Percentiles rank a stretch among this genome's conserved stretches.
Conservation (phyloP, 2,888 invertebrate species). For the Cephus pulcher region DNA sequence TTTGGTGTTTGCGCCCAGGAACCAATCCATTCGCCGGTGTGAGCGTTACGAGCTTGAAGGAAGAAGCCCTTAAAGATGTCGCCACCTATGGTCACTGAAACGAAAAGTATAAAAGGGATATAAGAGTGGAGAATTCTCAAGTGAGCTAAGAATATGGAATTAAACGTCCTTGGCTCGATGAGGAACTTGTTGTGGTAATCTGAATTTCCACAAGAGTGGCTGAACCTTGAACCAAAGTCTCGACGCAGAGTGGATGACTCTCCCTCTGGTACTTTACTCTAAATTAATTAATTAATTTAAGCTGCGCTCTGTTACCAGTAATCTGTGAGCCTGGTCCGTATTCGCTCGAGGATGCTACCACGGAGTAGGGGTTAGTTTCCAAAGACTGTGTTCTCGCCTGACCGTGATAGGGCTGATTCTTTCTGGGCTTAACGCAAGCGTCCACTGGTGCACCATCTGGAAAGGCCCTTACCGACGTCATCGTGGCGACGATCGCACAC, state of each 20-base stretch:
- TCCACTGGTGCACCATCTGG: slow-evolving; percentile 88
- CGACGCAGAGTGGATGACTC: background rate
- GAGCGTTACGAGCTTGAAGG: slow-evolving; percentile 81
- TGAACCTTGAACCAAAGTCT: background rate
- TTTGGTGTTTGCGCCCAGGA: slow-evolving; percentile 79
- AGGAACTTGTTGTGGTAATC: background rate
- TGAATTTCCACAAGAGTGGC: background rate
- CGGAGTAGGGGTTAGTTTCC: slow-evolving; percentile 75
- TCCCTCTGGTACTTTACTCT: background rate
- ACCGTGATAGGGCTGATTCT: slow-evolving; percentile 83
- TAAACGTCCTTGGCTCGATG: background rate
- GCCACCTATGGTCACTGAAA: slow-evolving; percentile 70
- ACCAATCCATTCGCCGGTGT: slow-evolving; percentile 81
- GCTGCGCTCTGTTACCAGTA: slow-evolving; percentile 70
- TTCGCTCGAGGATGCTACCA: slow-evolving; percentile 74
- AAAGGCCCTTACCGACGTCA: slow-evolving; percentile 67
- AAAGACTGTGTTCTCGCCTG: slow-evolving; percentile 76
- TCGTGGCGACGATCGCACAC: slow-evolving; percentile 13
- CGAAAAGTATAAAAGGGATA: background rate
- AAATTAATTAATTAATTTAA: background rate
- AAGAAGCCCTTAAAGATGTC: slow-evolving; percentile 85
- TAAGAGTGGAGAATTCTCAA: background rate
- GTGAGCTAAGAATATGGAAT: background rate
- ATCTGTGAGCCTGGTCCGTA: slow-evolving; percentile 79
- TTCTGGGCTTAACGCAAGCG: slow-evolving; percentile 80